phyloP scores from a whole-genome alignment of 1,140 invertebrate species.

The Trachelipus rathkii region DNA sequence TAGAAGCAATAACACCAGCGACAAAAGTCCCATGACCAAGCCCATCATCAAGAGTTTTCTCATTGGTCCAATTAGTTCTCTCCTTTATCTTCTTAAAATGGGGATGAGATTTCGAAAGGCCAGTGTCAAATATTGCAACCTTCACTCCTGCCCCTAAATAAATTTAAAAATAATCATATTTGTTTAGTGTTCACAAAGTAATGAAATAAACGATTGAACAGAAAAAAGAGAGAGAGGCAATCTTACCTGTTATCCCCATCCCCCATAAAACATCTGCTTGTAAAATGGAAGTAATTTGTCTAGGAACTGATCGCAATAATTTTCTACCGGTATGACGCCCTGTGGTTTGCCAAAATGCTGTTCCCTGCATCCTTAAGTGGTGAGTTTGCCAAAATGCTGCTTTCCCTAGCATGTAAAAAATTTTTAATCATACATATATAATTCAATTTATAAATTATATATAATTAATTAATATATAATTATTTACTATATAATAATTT shows the following conservation, averaged over 20 bases:
- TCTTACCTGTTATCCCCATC: slow-evolving; percentile 71
- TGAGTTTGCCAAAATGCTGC: too few species aligned
- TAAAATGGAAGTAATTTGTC: slow-evolving; percentile 79
- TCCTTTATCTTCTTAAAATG: slow-evolving; percentile 91
- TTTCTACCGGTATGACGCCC: slow-evolving; percentile 61
- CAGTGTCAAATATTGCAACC: slow-evolving; percentile 95
- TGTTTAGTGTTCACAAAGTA: neutral
- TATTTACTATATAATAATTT: too few species aligned
- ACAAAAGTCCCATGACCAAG: slow-evolving; percentile 96
- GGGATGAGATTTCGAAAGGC: slow-evolving; percentile 80
- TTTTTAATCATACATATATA: too few species aligned
- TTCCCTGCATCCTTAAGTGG: slow-evolving; percentile 54
- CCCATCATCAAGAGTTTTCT: slow-evolving; percentile 85
- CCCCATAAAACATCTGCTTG: slow-evolving; percentile 87
- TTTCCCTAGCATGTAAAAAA: too few species aligned
- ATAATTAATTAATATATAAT: too few species aligned
- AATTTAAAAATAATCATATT: neutral
- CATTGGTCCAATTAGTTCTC: slow-evolving; percentile 94
- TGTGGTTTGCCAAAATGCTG: slow-evolving; percentile 60
- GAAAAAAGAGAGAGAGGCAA: neutral
- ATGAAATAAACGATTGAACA: neutral
- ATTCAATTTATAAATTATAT: too few species aligned
- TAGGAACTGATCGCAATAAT: slow-evolving; percentile 68
- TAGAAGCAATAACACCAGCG: slow-evolving; percentile 87
- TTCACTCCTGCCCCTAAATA: slow-evolving; percentile 64